phyloP scores from a whole-genome alignment of 2,797 vertebrate genomes.

The Characodon lateralis region DNA sequence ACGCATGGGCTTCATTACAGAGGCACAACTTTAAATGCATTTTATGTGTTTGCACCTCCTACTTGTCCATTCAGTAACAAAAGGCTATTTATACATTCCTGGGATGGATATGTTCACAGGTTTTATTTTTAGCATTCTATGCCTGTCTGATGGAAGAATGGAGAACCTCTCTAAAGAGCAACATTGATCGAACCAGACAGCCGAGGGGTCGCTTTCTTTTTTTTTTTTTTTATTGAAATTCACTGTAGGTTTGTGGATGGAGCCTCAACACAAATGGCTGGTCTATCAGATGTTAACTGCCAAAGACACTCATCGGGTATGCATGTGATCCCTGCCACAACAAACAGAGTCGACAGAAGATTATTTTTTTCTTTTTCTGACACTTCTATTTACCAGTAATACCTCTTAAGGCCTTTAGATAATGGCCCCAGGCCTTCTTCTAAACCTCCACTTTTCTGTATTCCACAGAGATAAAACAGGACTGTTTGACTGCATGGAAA shows the following conservation, averaged over 20 bases:
- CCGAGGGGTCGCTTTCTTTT: slow-evolving; percentile 39
- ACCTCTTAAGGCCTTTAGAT: slow-evolving; percentile 28
- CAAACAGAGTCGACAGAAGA: slow-evolving; percentile 39
- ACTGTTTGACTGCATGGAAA: not conserved
- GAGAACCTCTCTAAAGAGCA: slow-evolving; percentile 5
- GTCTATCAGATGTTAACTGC: slow-evolving; percentile 57
- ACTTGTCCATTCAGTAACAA: slow-evolving; percentile 26
- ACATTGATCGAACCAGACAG: slow-evolving; percentile 57
- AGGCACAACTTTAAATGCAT: slow-evolving; percentile 38
- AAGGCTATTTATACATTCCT: slow-evolving; percentile 16
- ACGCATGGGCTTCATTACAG: slow-evolving; percentile 32
- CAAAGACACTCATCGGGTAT: slow-evolving; percentile 36
- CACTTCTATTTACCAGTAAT: slow-evolving; percentile 56
- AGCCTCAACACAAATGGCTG: slow-evolving; percentile 45
- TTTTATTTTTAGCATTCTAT: not conserved
- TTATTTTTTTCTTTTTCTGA: slow-evolving; percentile 50
- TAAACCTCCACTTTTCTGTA: not conserved
- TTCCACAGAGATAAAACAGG: not conserved
- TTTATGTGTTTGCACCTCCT: slow-evolving; percentile 25
- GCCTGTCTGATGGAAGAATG: not conserved
- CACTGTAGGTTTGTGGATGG: slow-evolving; percentile 26
- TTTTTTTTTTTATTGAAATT: slow-evolving; percentile 33
- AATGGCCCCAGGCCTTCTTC: slow-evolving; percentile 17
- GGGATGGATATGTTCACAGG: not conserved
- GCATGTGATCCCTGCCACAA: slow-evolving; percentile 39